Percentiles rank a stretch among this genome's conserved stretches.
Conservation (phyloP, 2,113 vertebrate genomes). For the Chinchilla lanigera region DNA sequence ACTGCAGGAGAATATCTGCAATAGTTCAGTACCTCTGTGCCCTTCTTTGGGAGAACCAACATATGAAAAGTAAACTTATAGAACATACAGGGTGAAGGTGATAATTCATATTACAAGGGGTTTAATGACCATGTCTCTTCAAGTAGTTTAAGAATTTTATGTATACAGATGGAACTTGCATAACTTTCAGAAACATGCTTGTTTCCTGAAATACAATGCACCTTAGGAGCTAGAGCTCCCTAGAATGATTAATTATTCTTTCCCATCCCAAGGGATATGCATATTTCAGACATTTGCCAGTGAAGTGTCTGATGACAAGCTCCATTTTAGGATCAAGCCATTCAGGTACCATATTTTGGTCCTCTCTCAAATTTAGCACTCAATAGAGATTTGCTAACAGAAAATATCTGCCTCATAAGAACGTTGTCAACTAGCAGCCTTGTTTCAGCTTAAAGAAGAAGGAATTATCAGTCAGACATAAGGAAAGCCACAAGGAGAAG, state of each 20-base stretch:
- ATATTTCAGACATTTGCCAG: conserved; percentile 30
- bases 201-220: conserved; percentile 56
- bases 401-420: neutral
- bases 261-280: neutral
- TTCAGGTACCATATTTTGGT: neutral
- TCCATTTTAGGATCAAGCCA: conserved; percentile 29
- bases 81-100: conserved; percentile 15
- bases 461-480: neutral
- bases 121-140: conserved; percentile 43
- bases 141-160: conserved; percentile 58
- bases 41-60: conserved; percentile 53
- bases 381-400: conserved; percentile 7
- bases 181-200: conserved; percentile 48
- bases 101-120: conserved; percentile 31
- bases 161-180: conserved; percentile 47
- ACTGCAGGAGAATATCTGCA: neutral
- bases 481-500: neutral
- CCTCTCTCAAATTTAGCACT: neutral
- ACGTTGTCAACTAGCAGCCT: neutral
- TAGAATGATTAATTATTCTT: conserved; percentile 50
- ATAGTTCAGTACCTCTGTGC: conserved; percentile 45
- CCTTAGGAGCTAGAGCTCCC: neutral
- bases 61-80: conserved; percentile 61
- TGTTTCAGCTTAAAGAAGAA: neutral
- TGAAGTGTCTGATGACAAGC: conserved; percentile 37